A percentile compares a stretch with the other conserved stretches of the same genome.
Conservation (phyloP, 2,888 invertebrate genomes). For the Drosophila kambysellisi region DNA sequence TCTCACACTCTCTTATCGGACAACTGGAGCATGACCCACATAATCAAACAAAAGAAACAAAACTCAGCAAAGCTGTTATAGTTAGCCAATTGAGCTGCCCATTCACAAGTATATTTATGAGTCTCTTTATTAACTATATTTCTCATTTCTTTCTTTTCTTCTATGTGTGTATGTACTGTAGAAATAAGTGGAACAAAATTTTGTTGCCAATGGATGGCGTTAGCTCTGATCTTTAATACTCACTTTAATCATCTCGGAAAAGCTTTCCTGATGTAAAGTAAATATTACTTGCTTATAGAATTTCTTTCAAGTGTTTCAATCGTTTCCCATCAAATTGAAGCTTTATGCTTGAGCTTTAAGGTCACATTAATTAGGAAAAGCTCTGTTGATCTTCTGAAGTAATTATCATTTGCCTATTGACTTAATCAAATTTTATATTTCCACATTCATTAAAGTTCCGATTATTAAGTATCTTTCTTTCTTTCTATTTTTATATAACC, state of each 20-base stretch:
- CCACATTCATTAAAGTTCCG: neutral
- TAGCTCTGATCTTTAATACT: neutral
- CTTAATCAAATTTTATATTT: neutral
- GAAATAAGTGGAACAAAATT: neutral
- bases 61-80: slow-evolving; percentile 15
- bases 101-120: slow-evolving; percentile 8
- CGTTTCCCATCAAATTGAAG: neutral
- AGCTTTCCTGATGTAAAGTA: neutral
- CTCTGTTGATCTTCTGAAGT: neutral
- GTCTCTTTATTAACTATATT: neutral
- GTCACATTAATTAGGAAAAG: neutral
- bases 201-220: neutral
- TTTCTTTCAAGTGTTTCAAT: neutral
- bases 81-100: slow-evolving; percentile 7
- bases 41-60: slow-evolving; percentile 44
- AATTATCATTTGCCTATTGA: neutral
- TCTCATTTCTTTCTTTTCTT: neutral
- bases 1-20: neutral
- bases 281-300: neutral
- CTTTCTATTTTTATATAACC: neutral
- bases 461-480: neutral
- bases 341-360: neutral
- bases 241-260: neutral
- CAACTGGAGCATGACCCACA: slow-evolving; percentile 75
- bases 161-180: neutral